These are phyloP conservation scores for Pogonocherus hispidulus DNA, from an alignment of 2,888 invertebrate species.

Conservation along the genomic window DNA sequence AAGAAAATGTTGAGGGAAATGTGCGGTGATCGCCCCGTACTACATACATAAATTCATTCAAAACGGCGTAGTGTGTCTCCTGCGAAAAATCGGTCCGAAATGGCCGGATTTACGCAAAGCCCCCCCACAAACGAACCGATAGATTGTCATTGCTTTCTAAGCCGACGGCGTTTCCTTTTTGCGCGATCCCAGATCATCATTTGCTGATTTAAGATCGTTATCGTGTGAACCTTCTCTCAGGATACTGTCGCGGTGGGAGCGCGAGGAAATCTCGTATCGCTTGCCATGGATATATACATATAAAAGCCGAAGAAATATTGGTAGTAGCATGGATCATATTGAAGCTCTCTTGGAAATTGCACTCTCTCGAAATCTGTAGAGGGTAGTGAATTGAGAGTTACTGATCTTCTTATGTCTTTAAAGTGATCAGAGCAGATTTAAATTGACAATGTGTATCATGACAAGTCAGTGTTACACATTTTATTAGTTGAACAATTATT, in stretches of 20 bases:
- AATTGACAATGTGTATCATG: no score
- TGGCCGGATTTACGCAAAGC: conserved; percentile 56
- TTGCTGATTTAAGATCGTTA: conserved; percentile 33
- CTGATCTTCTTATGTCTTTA: no score
- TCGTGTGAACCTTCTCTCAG: conserved; percentile 7
- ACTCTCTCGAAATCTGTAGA: no score
- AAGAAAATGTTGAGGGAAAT: no score
- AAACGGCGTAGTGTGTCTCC: conserved; percentile 1
- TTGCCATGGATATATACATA: conserved; percentile 11
- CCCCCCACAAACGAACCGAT: conserved; percentile 62
- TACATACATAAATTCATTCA: no score
- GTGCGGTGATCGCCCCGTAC: no score
- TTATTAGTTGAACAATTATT: no score
- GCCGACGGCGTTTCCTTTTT: conserved; percentile 55
- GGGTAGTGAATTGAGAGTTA: no score
- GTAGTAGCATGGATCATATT: no score
- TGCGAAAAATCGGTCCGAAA: conserved; percentile 52
- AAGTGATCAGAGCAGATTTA: no score
- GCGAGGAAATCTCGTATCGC: conserved; percentile 16
- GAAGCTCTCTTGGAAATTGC: no score
- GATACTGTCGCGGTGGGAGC: background rate
- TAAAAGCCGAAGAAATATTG: background rate
- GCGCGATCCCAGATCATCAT: conserved; percentile 31
- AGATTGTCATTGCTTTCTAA: conserved; percentile 63
- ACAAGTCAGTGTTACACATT: no score